A percentile compares a stretch with the other conserved stretches of the same genome.
Evolutionary conservation across 30 jellyfish, hydroid and myxozoan species (phyloP).

Genomic region (Catostylus mosaicus): DNA sequence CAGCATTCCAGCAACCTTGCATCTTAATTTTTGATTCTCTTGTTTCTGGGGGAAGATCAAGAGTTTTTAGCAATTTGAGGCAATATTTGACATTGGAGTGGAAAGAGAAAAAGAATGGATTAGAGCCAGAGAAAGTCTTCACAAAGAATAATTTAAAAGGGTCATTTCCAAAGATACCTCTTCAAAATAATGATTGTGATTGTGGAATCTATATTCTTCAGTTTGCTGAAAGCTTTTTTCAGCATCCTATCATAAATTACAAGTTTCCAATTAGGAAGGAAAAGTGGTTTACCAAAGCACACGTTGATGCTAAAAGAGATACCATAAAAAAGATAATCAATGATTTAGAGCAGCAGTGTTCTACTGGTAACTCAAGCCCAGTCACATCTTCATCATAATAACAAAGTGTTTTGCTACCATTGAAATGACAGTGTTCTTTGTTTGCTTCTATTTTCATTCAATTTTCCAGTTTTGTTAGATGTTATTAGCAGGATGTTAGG

Average conservation of each 20-base stretch:
- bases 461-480: too few species aligned
- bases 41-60: slow-evolving; percentile 78
- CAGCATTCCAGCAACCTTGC: slow-evolving; percentile 70
- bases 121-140: slow-evolving; percentile 56
- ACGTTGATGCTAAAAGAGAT: slow-evolving; percentile 69
- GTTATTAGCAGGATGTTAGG: too few species aligned
- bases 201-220: slow-evolving; percentile 93
- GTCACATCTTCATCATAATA: too few species aligned
- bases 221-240: slow-evolving; percentile 87
- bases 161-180: slow-evolving; percentile 86
- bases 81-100: slow-evolving; percentile 83
- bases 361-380: slow-evolving; percentile 3
- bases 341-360: slow-evolving; percentile 25
- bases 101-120: slow-evolving; percentile 63
- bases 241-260: slow-evolving; percentile 61
- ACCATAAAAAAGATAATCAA: slow-evolving; percentile 52
- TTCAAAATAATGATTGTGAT: slow-evolving; percentile 95
- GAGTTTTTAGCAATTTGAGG: slow-evolving; percentile 87
- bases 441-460: too few species aligned
- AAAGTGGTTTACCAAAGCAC: slow-evolving; percentile 76
- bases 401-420: too few species aligned
- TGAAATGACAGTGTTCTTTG: too few species aligned
- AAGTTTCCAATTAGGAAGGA: slow-evolving; percentile 72
- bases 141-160: slow-evolving; percentile 82
- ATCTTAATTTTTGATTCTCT: slow-evolving; percentile 90